Evolutionary conservation across 1,140 invertebrate genomes (phyloP).

Genomic region (Manduca sexta): DNA sequence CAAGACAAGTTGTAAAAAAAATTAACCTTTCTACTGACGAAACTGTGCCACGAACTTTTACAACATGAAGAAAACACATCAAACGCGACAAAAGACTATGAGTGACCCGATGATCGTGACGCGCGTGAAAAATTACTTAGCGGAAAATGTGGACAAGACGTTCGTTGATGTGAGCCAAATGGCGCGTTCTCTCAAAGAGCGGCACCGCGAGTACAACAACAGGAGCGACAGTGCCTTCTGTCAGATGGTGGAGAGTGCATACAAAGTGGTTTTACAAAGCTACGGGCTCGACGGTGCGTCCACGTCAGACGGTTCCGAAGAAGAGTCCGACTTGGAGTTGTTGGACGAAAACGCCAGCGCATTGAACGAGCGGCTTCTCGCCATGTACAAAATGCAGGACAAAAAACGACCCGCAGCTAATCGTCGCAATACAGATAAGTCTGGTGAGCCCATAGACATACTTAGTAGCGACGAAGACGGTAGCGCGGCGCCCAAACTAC

Average conservation of each 20-base stretch:
- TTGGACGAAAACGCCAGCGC: conserved; percentile 69
- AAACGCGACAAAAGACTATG: conserved; percentile 54
- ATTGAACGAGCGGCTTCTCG: conserved; percentile 60
- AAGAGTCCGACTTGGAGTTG: conserved; percentile 74
- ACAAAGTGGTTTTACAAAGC: conserved; percentile 74
- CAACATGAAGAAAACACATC: conserved; percentile 62
- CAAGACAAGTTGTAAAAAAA: conserved; percentile 16
- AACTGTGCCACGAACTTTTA: conserved; percentile 6
- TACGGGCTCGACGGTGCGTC: conserved; percentile 74
- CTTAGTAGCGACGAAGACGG: conserved; percentile 74
- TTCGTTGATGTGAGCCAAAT: conserved; percentile 83
- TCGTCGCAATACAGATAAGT: conserved; percentile 52
- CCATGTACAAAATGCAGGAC: conserved; percentile 70
- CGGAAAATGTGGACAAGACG: conserved; percentile 81
- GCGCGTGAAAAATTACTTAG: conserved; percentile 77
- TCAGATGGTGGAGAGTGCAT: conserved; percentile 76
- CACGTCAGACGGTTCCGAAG: conserved; percentile 74
- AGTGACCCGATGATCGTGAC: conserved; percentile 66
- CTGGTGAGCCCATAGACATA: conserved; percentile 74
- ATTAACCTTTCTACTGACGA: conserved; percentile 4
- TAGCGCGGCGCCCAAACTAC: conserved; percentile 56
- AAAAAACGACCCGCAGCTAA: conserved; percentile 49
- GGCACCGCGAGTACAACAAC: conserved; percentile 80
- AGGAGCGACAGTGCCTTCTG: conserved; percentile 80
- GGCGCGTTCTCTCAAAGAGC: conserved; percentile 80